A percentile compares a stretch with the other conserved stretches of the same genome.
phyloP scores from a whole-genome alignment of 2,888 invertebrate genomes.

The Melieria omissa region DNA sequence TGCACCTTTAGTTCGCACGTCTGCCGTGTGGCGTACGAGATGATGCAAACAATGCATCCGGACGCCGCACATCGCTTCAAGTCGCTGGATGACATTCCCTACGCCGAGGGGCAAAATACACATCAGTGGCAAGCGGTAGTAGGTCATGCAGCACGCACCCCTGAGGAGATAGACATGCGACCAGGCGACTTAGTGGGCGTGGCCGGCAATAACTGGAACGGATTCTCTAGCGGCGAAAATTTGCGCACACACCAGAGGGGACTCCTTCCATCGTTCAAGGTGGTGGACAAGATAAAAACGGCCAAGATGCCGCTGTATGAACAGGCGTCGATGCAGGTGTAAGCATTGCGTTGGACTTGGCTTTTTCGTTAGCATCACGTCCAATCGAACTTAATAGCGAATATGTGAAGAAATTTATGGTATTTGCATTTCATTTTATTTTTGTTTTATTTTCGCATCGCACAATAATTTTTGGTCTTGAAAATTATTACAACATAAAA shows the following conservation, averaged over 20 bases:
- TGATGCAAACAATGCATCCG: slow-evolving; percentile 82
- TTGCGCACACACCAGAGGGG: slow-evolving; percentile 82
- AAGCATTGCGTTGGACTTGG: too few species aligned
- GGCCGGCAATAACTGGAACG: slow-evolving; percentile 98
- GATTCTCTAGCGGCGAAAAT: slow-evolving; percentile 92
- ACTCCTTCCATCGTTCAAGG: slow-evolving; percentile 83
- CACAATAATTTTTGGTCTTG: too few species aligned
- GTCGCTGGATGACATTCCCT: slow-evolving; percentile 97
- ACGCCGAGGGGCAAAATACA: slow-evolving; percentile 96
- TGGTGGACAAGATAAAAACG: slow-evolving; percentile 82
- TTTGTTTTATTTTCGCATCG: too few species aligned
- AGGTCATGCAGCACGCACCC: slow-evolving; percentile 73
- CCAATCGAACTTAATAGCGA: too few species aligned
- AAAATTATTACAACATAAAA: too few species aligned
- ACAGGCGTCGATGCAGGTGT: slow-evolving; percentile 1
- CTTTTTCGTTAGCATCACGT: too few species aligned
- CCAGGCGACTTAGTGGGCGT: slow-evolving; percentile 88
- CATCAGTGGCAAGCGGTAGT: slow-evolving; percentile 84
- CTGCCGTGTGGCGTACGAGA: slow-evolving; percentile 95
- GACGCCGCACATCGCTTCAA: slow-evolving; percentile 81
- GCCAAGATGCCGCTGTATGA: slow-evolving; percentile 84
- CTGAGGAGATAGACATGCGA: slow-evolving; percentile 78
- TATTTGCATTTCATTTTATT: too few species aligned
- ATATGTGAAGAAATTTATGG: too few species aligned
- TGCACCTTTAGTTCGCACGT: slow-evolving; percentile 99